Evolutionary conservation across 2,113 vertebrate species (phyloP).

Genomic region (Coturnix japonica): DNA sequence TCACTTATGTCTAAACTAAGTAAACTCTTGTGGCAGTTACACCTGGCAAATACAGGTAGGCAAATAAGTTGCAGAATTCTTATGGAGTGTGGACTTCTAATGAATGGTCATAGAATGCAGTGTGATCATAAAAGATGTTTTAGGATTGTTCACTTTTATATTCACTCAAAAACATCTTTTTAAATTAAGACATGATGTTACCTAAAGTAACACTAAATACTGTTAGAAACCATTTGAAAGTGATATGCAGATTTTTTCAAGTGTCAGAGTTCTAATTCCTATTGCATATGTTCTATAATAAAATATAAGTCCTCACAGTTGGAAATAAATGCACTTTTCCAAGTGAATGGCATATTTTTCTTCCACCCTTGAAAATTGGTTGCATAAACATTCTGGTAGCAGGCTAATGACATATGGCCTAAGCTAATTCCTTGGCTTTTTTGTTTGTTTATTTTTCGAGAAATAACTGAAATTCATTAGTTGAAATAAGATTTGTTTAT

Average conservation of each 20-base stretch:
- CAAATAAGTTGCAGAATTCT: background rate
- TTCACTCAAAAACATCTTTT: background rate
- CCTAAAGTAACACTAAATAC: background rate
- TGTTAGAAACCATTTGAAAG: background rate
- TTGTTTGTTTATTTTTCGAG: background rate
- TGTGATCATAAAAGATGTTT: background rate
- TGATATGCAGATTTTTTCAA: background rate
- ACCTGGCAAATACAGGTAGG: background rate
- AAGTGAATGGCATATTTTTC: conserved; percentile 53
- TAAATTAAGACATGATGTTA: background rate
- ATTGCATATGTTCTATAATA: conserved; percentile 37
- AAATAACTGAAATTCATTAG: conserved; percentile 18
- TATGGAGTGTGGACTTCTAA: background rate
- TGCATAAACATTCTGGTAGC: conserved; percentile 51
- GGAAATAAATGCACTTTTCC: conserved; percentile 25
- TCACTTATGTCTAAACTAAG: background rate
- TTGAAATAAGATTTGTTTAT: background rate
- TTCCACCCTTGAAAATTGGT: conserved; percentile 39
- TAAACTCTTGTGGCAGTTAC: background rate
- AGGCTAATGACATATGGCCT: conserved; percentile 38
- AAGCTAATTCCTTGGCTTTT: background rate
- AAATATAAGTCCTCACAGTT: conserved; percentile 23
- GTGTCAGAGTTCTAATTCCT: conserved; percentile 14
- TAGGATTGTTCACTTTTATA: background rate
- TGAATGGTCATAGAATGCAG: background rate